Evolutionary conservation across 2,113 vertebrate species (phyloP).

Genomic region (Ariopsis seemanni): DNA sequence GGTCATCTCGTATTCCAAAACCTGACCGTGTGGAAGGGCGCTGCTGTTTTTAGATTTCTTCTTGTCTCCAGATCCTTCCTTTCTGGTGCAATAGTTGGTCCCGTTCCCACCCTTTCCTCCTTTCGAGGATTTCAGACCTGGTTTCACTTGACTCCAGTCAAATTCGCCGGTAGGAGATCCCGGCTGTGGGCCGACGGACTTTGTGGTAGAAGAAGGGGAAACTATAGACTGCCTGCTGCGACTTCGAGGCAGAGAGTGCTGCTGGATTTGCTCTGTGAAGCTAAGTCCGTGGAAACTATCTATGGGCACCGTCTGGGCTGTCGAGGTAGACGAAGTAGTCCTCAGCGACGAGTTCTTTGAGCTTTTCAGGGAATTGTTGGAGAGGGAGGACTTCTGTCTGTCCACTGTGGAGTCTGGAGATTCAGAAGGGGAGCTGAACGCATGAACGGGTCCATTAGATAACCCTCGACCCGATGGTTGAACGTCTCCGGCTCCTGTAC

Average conservation of each 20-base stretch:
- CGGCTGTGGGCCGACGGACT: conserved; percentile 83
- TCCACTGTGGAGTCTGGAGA: conserved; percentile 96
- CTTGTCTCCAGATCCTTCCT: conserved; percentile 82
- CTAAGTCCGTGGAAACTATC: conserved; percentile 92
- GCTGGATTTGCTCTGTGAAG: conserved; percentile 94
- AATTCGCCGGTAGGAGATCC: conserved; percentile 87
- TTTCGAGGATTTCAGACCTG: conserved; percentile 86
- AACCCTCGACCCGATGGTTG: conserved; percentile 82
- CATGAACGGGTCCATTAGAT: conserved; percentile 87
- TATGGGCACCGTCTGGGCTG: conserved; percentile 94
- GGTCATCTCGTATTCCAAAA: conserved; percentile 97
- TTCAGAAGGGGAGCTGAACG: conserved; percentile 94
- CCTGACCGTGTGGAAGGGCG: conserved; percentile 81
- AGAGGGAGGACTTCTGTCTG: conserved; percentile 91
- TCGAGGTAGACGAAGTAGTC: conserved; percentile 93
- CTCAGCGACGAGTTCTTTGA: conserved; percentile 95
- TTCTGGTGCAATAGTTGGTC: conserved; percentile 74
- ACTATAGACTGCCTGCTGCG: conserved; percentile 93
- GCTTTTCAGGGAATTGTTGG: conserved; percentile 94
- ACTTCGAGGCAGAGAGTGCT: conserved; percentile 93
- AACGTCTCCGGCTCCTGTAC: conserved; percentile 86
- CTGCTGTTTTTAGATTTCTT: conserved; percentile 81
- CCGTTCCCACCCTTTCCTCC: conserved; percentile 79
- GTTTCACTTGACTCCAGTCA: conserved; percentile 92
- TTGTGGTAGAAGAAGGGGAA: conserved; percentile 90